Conservation (phyloP, 2,797 vertebrate species). For the Nannoperca australis region DNA sequence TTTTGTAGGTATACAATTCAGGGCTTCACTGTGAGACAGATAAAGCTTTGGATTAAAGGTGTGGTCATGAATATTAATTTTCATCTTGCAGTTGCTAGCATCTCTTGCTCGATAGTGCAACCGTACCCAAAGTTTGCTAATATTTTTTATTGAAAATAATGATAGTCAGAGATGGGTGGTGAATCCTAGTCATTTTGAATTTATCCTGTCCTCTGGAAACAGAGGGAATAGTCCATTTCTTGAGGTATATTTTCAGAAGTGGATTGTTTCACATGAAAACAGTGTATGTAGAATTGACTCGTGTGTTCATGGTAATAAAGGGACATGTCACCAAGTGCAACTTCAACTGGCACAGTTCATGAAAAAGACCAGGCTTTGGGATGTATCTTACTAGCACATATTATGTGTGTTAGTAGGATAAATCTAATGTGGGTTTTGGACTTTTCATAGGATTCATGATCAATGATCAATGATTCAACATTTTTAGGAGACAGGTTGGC, state of each 20-base stretch:
- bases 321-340: too few relatives aligned
- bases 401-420: background rate
- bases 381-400: background rate
- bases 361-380: background rate
- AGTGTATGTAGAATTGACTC: background rate
- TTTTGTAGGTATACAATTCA: background rate
- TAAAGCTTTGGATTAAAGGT: background rate
- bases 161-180: background rate
- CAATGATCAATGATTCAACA: background rate
- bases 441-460: background rate
- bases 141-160: background rate
- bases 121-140: background rate
- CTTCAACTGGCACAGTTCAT: background rate
- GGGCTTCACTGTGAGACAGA: background rate
- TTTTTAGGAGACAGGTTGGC: slow-evolving; percentile 4
- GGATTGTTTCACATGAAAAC: background rate
- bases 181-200: too few relatives aligned
- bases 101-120: background rate
- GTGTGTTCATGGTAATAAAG: too few relatives aligned
- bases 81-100: background rate
- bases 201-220: too few relatives aligned
- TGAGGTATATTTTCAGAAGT: too few relatives aligned
- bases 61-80: background rate
- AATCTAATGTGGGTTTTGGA: background rate
- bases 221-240: too few relatives aligned